Evolutionary conservation across 1,140 invertebrate species (phyloP).

Genomic region (Phymastichus coffea): DNA sequence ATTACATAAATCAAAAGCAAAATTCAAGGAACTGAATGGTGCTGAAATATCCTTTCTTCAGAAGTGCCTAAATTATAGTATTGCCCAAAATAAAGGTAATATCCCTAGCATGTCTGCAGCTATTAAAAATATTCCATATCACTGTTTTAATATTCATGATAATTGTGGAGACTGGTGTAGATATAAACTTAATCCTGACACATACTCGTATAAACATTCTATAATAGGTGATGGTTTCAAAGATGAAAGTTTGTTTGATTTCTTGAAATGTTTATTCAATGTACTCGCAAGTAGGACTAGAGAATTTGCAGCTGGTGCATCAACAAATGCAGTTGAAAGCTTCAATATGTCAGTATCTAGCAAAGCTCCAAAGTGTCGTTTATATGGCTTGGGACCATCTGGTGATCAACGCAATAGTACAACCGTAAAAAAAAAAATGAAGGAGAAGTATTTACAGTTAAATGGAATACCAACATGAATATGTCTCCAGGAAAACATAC

Average conservation of each 20-base stretch:
- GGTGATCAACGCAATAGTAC: not conserved
- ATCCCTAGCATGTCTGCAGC: not conserved
- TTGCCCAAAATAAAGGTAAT: not conserved
- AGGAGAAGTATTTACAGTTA: not conserved
- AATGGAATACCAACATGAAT: not conserved
- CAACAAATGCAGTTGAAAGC: constrained; percentile 22
- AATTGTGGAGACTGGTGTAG: constrained; percentile 8
- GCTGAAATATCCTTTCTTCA: too few species aligned
- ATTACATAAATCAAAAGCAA: not conserved
- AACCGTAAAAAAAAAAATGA: not conserved
- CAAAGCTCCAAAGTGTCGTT: constrained; percentile 1
- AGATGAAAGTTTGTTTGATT: not conserved
- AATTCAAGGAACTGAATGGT: not conserved
- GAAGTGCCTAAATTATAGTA: not conserved
- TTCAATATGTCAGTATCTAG: constrained; percentile 3
- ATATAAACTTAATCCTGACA: not conserved
- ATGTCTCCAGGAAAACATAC: constrained; percentile 1
- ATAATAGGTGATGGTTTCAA: not conserved
- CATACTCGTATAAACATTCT: not conserved
- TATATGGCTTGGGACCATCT: not conserved
- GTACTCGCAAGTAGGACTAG: constrained; percentile 1
- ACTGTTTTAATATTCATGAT: not conserved
- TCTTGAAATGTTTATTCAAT: not conserved
- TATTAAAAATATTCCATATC: not conserved
- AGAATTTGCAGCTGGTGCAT: constrained; percentile 9